Percentiles rank a stretch among this genome's conserved stretches.
phyloP scores from a whole-genome alignment of 2,888 invertebrate genomes.

The Rotaria socialis region DNA sequence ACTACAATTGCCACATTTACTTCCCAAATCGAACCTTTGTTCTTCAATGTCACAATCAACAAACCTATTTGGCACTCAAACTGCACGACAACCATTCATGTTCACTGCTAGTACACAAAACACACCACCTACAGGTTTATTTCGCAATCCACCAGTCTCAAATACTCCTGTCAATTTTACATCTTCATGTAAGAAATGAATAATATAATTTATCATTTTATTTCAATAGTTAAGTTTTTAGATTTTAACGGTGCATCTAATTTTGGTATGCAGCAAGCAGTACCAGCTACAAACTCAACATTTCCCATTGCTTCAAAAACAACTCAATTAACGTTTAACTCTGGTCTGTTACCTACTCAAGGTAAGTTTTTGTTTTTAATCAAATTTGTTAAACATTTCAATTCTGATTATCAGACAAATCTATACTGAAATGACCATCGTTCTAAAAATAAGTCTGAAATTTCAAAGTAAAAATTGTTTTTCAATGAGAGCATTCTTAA shows the following conservation, averaged over 20 bases:
- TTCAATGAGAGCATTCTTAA: no score
- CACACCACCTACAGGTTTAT: not conserved
- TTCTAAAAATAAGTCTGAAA: no score
- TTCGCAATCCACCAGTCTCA: not conserved
- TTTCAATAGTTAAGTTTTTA: not conserved
- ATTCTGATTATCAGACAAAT: no score
- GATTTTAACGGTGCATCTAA: slow-evolving; percentile 14
- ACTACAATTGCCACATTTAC: not conserved
- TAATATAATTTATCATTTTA: not conserved
- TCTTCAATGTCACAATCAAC: not conserved
- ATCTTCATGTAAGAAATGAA: not conserved
- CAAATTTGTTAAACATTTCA: no score
- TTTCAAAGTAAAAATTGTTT: no score
- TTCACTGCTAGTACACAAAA: no score
- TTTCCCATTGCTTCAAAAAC: not conserved
- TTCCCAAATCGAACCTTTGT: not conserved
- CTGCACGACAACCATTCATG: no score
- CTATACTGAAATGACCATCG: no score
- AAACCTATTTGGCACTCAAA: not conserved
- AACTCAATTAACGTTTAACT: not conserved
- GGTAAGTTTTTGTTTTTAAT: not conserved
- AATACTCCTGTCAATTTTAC: not conserved
- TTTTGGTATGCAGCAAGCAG: not conserved
- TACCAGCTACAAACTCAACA: not conserved
- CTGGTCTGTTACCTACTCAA: not conserved